Percentiles rank a stretch among this genome's conserved stretches.
Conservation (phyloP, 1,140 invertebrate genomes). For the Drosophila sproati region DNA sequence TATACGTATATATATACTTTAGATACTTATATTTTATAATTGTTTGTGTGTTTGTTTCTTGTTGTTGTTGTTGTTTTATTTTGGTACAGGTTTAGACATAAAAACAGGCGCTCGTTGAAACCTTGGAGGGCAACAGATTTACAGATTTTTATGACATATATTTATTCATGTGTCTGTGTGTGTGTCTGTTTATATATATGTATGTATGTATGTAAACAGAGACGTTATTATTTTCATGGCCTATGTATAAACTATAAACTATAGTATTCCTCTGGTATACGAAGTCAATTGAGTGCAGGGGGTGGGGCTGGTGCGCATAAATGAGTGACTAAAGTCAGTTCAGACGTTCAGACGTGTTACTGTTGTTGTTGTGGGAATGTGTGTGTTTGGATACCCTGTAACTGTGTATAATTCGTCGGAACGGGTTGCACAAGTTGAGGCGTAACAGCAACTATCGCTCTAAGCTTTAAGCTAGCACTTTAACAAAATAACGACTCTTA, state of each 20-base stretch:
- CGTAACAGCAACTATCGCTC: conserved; percentile 31
- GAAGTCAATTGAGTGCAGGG: conserved; percentile 3
- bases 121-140: conserved; percentile 78
- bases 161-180: conserved; percentile 13
- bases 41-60: conserved; percentile 36
- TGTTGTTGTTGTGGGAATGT: conserved; percentile 36
- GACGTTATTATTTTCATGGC: conserved; percentile 26
- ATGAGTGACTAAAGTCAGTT: conserved; percentile 7
- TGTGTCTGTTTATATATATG: conserved; percentile 1
- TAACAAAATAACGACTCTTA: conserved; percentile 48
- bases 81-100: conserved; percentile 73
- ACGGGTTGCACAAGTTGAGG: conserved; percentile 9
- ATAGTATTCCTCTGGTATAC: conserved; percentile 12
- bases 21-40: conserved; percentile 30
- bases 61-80: conserved; percentile 29
- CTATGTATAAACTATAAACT: conserved; percentile 7
- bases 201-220: neutral
- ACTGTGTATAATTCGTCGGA: conserved; percentile 38
- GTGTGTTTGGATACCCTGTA: conserved; percentile 63
- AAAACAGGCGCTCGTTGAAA: conserved; percentile 80
- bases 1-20: conserved; percentile 21
- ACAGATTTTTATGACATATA: conserved; percentile 45
- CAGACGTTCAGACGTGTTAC: conserved; percentile 43
- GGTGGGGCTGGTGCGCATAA: neutral
- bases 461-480: conserved; percentile 64